These are phyloP conservation scores for Drosophila colorata DNA, from an alignment of 2,888 invertebrate genomes.

Conservation along the genomic window DNA sequence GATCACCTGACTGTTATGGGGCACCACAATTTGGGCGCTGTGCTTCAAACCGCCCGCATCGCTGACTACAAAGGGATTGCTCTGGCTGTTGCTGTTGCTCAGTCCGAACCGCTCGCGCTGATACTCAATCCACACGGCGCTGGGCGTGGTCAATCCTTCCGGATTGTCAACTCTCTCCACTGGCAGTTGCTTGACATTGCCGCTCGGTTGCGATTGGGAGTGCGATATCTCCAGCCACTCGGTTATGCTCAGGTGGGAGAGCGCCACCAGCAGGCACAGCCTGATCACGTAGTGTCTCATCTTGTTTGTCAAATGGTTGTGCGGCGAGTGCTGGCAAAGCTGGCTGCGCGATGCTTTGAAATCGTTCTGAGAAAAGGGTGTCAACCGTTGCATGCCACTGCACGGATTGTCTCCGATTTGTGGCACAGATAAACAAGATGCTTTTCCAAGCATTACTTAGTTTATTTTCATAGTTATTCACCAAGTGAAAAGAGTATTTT, in stretches of 20 bases:
- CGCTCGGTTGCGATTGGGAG: slow-evolving; percentile 32
- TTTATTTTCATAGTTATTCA: slow-evolving; percentile 10
- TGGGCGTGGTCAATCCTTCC: slow-evolving; percentile 71
- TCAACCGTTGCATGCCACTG: slow-evolving; percentile 64
- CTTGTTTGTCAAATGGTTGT: slow-evolving; percentile 23
- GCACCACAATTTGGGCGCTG: slow-evolving; percentile 66
- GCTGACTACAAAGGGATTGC: slow-evolving; percentile 61
- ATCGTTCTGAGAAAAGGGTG: slow-evolving; percentile 47
- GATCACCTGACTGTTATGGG: slow-evolving; percentile 61
- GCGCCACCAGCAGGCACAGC: slow-evolving; percentile 33
- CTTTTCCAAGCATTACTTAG: slow-evolving; percentile 55
- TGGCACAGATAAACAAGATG: slow-evolving; percentile 26
- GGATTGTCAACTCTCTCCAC: background rate
- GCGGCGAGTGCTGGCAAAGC: slow-evolving; percentile 36
- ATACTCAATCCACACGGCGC: slow-evolving; percentile 83
- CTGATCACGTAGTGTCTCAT: slow-evolving; percentile 42
- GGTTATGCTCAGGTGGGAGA: slow-evolving; percentile 23
- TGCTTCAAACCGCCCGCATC: slow-evolving; percentile 63
- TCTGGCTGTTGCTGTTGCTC: slow-evolving; percentile 49
- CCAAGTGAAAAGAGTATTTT: too few relatives aligned
- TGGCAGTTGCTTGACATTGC: slow-evolving; percentile 1
- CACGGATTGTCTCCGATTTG: slow-evolving; percentile 33
- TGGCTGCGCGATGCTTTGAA: background rate
- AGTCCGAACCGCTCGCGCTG: slow-evolving; percentile 81
- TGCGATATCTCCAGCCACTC: slow-evolving; percentile 68